These are phyloP conservation scores for Chrysodeixis includens DNA, from an alignment of 2,888 invertebrate species.

Conservation along the genomic window DNA sequence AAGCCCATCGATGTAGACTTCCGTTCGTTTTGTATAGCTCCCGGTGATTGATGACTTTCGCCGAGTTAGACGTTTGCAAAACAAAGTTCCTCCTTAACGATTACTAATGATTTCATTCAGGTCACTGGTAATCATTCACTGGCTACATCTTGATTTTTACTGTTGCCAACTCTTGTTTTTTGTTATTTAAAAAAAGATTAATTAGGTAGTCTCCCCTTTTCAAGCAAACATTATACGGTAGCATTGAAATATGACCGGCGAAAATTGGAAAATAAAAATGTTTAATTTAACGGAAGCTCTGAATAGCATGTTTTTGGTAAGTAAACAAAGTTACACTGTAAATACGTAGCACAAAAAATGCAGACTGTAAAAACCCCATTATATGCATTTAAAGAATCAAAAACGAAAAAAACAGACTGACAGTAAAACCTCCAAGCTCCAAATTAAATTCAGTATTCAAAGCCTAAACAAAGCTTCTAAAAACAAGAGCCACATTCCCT, in stretches of 20 bases:
- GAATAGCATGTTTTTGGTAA: neutral
- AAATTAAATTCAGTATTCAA: neutral
- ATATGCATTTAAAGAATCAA: neutral
- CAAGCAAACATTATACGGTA: neutral
- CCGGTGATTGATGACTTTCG: constrained; percentile 71
- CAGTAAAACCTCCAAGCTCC: neutral
- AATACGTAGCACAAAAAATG: neutral
- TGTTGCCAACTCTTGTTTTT: constrained; percentile 38
- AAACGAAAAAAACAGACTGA: neutral
- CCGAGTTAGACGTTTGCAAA: constrained; percentile 59
- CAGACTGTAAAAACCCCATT: neutral
- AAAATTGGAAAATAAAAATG: neutral
- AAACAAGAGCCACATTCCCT: constrained; percentile 12
- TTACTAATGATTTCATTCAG: constrained; percentile 75
- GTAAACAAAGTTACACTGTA: neutral
- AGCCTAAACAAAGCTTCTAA: neutral
- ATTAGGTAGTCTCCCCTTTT: neutral
- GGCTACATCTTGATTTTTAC: constrained; percentile 49
- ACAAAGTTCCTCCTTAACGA: constrained; percentile 76
- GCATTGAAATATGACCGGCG: neutral
- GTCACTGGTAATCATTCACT: constrained; percentile 54
- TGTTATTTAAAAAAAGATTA: constrained; percentile 17
- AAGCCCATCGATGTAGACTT: constrained; percentile 54
- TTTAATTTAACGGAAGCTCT: constrained; percentile 4
- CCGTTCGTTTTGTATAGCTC: constrained; percentile 57